Evolutionary conservation across 1,140 invertebrate species (phyloP).

Genomic region (Marisa cornuarietis): DNA sequence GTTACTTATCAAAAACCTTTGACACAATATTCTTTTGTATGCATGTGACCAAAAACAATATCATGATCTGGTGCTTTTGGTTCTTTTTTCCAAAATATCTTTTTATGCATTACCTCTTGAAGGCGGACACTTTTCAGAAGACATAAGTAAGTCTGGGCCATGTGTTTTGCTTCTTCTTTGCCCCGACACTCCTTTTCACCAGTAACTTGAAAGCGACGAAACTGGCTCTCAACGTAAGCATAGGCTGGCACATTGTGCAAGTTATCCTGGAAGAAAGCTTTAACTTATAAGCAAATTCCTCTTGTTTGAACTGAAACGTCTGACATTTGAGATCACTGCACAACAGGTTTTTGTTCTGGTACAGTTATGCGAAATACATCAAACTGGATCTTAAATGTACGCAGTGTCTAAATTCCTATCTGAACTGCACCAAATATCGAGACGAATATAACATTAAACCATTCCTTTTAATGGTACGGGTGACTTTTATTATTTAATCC

Average conservation of each 20-base stretch:
- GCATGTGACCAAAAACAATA: too few relatives aligned
- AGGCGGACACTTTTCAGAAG: slow-evolving; percentile 76
- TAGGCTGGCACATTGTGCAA: slow-evolving; percentile 35
- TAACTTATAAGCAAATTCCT: neutral
- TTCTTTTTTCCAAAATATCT: neutral
- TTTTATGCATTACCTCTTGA: slow-evolving; percentile 65
- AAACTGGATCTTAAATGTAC: too few relatives aligned
- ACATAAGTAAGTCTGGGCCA: slow-evolving; percentile 79
- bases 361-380: too few relatives aligned
- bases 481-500: neutral
- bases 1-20: too few relatives aligned
- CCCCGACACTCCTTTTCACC: slow-evolving; percentile 83
- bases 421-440: too few relatives aligned
- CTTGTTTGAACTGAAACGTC: neutral
- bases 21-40: too few relatives aligned
- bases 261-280: slow-evolving; percentile 27
- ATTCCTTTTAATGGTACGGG: neutral
- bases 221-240: slow-evolving; percentile 77
- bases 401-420: too few relatives aligned
- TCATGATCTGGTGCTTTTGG: too few relatives aligned
- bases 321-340: too few relatives aligned
- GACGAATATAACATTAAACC: too few relatives aligned
- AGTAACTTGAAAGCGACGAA: slow-evolving; percentile 78
- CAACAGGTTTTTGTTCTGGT: neutral
- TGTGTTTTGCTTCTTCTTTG: slow-evolving; percentile 77